Evolutionary conservation across 2,888 invertebrate species (phyloP), one percentile per base, ranked within the genome.

Genomic region (Sinopyrophorus schimmeli): DNA sequence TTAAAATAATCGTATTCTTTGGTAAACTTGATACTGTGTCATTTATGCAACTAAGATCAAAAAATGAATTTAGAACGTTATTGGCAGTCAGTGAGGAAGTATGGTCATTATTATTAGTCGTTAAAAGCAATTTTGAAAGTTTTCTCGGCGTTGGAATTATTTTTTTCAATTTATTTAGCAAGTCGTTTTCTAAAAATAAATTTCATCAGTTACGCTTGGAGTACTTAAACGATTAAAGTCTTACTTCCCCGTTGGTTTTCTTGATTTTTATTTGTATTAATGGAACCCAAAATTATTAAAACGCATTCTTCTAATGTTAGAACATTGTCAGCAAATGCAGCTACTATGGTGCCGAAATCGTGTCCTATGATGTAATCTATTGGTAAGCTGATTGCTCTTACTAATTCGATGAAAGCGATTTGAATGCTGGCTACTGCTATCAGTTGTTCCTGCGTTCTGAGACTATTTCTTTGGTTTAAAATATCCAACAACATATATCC

Each of bases 321-420:
- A 53, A 87, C 85, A 0, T 89, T 90, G 68, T 95, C 93, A 3
- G 90, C 92, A 74, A 96, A 96, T 0, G 89, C 93, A 69, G 93
- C 92, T 0, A 88, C 89, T 1, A 96, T 76, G 69, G 95, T 94
- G 7, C 96, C 95, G 0, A 90, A 87, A 3, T 93, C 93, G 71
- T 92, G 90, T 1, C 94, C 70, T 16, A 65, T 54, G 6, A 63
- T 42, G 4, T 43, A 42, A 24, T 60, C 58, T 3, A 63, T 60
- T n/a, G 56, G 41, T 1, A 72, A 9, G 31, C 77, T 76, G 43
- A 80, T 57, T 5, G 74, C 64, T 60, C 75, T 79, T 21, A 82
- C 59, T 1, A 82, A 53, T 53, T 81, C 79, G 54, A 62, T 55
- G 4, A 71, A 32, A 15, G 61, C 64, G 20, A 70, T 52, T 55